Percentiles rank a stretch among this genome's conserved stretches.
Conservation (phyloP, 2,888 invertebrate species). For the Spatulosminthurus flaviceps region DNA sequence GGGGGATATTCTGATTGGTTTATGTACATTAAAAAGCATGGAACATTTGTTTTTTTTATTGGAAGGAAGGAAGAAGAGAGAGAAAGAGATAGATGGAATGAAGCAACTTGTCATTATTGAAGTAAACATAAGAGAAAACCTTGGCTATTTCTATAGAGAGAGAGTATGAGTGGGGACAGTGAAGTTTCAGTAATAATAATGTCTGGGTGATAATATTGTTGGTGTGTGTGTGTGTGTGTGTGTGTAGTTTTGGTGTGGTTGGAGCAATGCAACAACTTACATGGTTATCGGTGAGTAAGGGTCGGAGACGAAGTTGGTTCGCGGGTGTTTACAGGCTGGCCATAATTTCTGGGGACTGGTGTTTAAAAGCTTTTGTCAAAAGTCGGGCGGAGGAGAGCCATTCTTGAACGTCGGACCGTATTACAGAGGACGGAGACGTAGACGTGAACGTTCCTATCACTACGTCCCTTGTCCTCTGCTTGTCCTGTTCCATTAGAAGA, state of each 20-base stretch:
- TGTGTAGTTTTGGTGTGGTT: background rate
- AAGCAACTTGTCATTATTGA: conserved; percentile 50
- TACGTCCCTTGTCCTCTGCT: conserved; percentile 58
- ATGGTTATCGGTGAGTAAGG: conserved; percentile 37
- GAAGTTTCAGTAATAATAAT: conserved; percentile 19
- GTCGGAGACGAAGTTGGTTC: conserved; percentile 11
- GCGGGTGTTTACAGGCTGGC: conserved; percentile 52
- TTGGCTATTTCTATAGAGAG: background rate
- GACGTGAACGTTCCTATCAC: conserved; percentile 44
- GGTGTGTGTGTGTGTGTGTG: conserved; percentile 20
- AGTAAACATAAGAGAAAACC: conserved; percentile 5
- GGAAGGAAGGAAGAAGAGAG: conserved; percentile 18
- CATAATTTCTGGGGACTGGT: conserved; percentile 55
- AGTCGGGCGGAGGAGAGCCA: conserved; percentile 51
- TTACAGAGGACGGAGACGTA: conserved; percentile 47
- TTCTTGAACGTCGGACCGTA: conserved; percentile 46
- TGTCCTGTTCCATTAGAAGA: conserved; percentile 63
- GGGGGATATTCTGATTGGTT: background rate
- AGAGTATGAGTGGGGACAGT: background rate
- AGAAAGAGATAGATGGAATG: conserved; percentile 13
- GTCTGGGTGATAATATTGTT: conserved; percentile 34
- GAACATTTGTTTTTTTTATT: conserved; percentile 19
- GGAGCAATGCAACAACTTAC: conserved; percentile 33
- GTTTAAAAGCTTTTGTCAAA: conserved; percentile 59
- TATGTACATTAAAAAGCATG: conserved; percentile 6